Conservation (phyloP, 2,113 vertebrate genomes). For the Gallinago undulata region DNA sequence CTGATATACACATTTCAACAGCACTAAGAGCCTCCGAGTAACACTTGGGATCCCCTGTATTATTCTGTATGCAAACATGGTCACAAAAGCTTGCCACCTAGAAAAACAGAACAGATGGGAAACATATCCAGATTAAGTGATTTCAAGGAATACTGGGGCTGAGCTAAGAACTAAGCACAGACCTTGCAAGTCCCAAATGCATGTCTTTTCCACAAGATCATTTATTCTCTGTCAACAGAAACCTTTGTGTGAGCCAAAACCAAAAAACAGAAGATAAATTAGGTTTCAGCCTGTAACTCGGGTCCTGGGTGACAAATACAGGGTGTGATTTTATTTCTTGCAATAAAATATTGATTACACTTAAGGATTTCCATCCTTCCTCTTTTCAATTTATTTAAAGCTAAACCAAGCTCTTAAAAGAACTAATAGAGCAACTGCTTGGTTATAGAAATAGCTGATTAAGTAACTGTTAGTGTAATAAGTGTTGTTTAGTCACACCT, state of each 20-base stretch:
- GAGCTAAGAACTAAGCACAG: background rate
- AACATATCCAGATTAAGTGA: background rate
- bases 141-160: background rate
- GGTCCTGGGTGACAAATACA: background rate
- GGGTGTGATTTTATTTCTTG: background rate
- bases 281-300: background rate
- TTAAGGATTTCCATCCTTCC: background rate
- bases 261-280: background rate
- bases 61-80: background rate
- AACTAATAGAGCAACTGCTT: background rate
- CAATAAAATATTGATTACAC: background rate
- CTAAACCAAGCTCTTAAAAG: background rate
- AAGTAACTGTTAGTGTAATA: background rate
- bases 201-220: background rate
- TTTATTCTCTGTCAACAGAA: slow-evolving; percentile 1
- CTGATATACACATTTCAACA: background rate
- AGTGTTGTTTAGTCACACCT: background rate
- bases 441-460: background rate
- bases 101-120: background rate
- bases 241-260: background rate
- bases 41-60: background rate
- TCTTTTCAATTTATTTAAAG: background rate
- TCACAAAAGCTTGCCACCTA: background rate
- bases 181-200: background rate
- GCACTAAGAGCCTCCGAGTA: background rate